Conservation (phyloP, 1,140 invertebrate genomes). For the Eurosta solidaginis region DNA sequence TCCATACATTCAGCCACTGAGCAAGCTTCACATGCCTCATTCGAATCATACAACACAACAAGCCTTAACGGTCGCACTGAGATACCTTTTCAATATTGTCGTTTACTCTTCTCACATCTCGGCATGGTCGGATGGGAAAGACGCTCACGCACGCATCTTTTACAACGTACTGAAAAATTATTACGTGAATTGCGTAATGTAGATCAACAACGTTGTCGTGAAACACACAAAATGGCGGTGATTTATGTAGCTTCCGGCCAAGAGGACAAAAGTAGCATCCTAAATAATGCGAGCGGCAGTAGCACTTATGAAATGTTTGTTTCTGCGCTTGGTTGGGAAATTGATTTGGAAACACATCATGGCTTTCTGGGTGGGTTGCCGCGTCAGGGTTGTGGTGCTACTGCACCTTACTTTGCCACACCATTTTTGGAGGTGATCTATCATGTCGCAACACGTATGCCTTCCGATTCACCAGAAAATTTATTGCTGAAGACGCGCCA, state of each 20-base stretch:
- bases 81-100: conserved; percentile 77
- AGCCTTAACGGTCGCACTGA: conserved; percentile 45
- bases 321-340: conserved; percentile 93
- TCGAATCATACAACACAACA: conserved; percentile 46
- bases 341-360: conserved; percentile 91
- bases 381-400: conserved; percentile 87
- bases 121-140: conserved; percentile 90
- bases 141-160: conserved; percentile 79
- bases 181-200: conserved; percentile 90
- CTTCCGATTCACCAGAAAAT: conserved; percentile 82
- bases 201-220: conserved; percentile 87
- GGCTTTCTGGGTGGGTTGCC: conserved; percentile 96
- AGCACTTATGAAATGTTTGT: conserved; percentile 94
- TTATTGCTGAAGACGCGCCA: conserved; percentile 93
- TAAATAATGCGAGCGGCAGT: conserved; percentile 83
- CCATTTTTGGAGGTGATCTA: conserved; percentile 89
- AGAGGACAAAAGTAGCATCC: conserved; percentile 92
- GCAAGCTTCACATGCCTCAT: conserved; percentile 41
- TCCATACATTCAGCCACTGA: conserved; percentile 44
- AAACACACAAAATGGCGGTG: conserved; percentile 98
- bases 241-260: conserved; percentile 97
- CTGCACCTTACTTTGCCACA: conserved; percentile 95
- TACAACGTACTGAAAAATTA: conserved; percentile 89
- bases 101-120: conserved; percentile 86
- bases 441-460: conserved; percentile 98